Base-by-base conservation (phyloP, 2,888 invertebrate species). In the Limnephilus lunatus region DNA sequence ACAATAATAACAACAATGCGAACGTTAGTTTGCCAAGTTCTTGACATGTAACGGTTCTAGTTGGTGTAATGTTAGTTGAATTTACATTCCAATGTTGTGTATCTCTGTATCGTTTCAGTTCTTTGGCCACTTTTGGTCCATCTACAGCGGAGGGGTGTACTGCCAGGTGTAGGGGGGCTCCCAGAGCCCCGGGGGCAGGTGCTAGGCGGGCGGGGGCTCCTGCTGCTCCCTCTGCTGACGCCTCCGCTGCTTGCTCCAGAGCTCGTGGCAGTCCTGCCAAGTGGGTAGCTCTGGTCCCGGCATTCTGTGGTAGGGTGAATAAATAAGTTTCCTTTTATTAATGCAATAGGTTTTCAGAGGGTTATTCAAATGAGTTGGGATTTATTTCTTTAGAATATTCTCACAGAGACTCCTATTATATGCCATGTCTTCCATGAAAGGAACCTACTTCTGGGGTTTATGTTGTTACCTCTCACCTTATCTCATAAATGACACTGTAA, bases 211-310 rank as follows among this genome's bases (percentile, higher is more conserved):
- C 81, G 94, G 97, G 83, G 94, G 94, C 94, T 97, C 97, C 94
- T 97, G 97, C 94, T 98, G 98, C 94, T 98, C 98, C 85, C 98
- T 96, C 94, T 98, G 97, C 95, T 98, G 98, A 53, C 97, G 96
- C 94, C 99, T 97, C n/a, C 99, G 97, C 95, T 98, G 98, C 95
- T 99, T 99, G 94, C 99, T 99, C 99, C 99, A 99, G 95, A 99
- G 97, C 95, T 99, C 99, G 96, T 99, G 99, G 95, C 99, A 99
- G 96, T 99, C 99, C 95, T 99, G 99, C 98, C 98, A 98, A 53
- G 98, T 98, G 0, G 99, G 99, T 94, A 99, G 96, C 95, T 97
- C 97, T 0, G 98, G 98, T 1, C 97, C 97, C 89, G 97, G 96
- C 97, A 98, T 98, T 95, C 98, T 98, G 95, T 81, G 95, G 94